Evolutionary conservation across 2,888 invertebrate species (phyloP).

Genomic region (Leucoptera coffeella): DNA sequence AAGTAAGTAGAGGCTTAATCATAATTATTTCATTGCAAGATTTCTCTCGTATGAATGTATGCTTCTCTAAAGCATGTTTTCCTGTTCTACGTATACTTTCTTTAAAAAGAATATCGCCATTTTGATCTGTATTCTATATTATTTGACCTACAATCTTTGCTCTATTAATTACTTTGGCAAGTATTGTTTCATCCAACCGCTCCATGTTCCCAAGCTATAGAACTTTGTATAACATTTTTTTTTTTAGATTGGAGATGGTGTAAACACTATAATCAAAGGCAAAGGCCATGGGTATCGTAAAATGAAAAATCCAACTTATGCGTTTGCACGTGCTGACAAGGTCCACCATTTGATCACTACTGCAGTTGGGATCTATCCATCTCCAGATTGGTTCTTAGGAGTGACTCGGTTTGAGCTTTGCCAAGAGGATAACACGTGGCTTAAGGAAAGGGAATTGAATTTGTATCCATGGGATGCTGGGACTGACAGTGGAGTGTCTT

Average conservation of each 20-base stretch:
- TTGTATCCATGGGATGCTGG: conserved; percentile 95
- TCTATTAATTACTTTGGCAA: no score
- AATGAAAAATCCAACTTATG: conserved; percentile 26
- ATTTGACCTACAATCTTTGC: no score
- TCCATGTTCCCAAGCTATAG: no score
- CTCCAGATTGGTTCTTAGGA: conserved; percentile 97
- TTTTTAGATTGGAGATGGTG: conserved; percentile 27
- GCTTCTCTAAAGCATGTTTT: no score
- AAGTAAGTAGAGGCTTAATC: no score
- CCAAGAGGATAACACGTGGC: conserved; percentile 82
- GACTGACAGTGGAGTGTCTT: conserved; percentile 87
- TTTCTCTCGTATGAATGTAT: no score
- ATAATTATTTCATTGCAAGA: no score
- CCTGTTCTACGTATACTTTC: background rate
- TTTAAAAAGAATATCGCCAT: background rate
- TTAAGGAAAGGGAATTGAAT: conserved; percentile 72
- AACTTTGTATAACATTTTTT: background rate
- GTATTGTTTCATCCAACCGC: no score
- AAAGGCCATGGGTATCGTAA: conserved; percentile 35
- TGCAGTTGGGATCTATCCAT: conserved; percentile 23
- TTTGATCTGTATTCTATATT: no score
- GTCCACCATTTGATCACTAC: conserved; percentile 25
- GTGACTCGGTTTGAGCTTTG: conserved; percentile 86
- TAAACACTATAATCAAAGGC: conserved; percentile 34
- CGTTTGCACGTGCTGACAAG: conserved; percentile 29